These are phyloP conservation scores for Poecilia latipinna DNA, from an alignment of 2,113 vertebrate genomes.

Conservation along the genomic window DNA sequence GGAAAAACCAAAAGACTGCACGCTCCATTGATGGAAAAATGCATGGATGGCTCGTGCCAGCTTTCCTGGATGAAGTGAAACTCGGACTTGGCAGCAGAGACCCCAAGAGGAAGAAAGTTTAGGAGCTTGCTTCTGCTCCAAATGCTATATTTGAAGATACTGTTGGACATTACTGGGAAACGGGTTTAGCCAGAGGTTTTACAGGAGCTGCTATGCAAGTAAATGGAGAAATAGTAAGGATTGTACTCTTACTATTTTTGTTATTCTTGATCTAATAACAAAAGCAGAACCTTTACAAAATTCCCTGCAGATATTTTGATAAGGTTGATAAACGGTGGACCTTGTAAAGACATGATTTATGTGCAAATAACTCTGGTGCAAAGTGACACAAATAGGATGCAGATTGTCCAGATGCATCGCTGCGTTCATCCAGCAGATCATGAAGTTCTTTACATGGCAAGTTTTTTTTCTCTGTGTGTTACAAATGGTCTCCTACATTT, in stretches of 20 bases:
- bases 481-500: background rate
- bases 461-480: constrained; percentile 5
- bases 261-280: constrained; percentile 23
- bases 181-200: constrained; percentile 49
- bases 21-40: constrained; percentile 63
- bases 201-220: constrained; percentile 30
- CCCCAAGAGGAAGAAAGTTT: constrained; percentile 50
- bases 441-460: constrained; percentile 4
- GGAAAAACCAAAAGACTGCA: constrained; percentile 47
- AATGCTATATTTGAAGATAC: constrained; percentile 37
- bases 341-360: constrained; percentile 29
- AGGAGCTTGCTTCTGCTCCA: constrained; percentile 44
- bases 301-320: constrained; percentile 10
- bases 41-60: constrained; percentile 50
- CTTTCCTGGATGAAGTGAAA: constrained; percentile 52
- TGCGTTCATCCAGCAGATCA: constrained; percentile 22
- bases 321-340: background rate
- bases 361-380: background rate
- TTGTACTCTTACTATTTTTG: constrained; percentile 28
- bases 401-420: constrained; percentile 6
- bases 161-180: constrained; percentile 10
- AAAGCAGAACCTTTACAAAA: background rate
- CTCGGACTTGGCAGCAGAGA: constrained; percentile 52
- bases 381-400: background rate
- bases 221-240: constrained; percentile 8